Evolutionary conservation across 53 echinoderm and acorn worm genomes (phyloP), one percentile per base, ranked within the genome.

Genomic region (Apostichopus leukothele): DNA sequence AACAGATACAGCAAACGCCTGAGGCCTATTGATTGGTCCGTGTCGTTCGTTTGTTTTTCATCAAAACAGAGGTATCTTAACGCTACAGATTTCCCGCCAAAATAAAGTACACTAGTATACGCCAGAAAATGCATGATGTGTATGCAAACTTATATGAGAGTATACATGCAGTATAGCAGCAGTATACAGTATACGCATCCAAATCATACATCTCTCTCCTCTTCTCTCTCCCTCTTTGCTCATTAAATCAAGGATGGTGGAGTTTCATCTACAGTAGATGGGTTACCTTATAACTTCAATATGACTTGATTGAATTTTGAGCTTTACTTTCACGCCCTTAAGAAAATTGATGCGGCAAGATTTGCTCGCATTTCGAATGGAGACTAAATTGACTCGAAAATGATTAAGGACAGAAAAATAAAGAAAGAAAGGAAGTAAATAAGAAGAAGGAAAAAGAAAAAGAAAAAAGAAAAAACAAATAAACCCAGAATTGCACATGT

Each of bases 1-100:
- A 78, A 51, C 79, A 78, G 79, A 78, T 78, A 78, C 79, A 52
- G 79, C 39, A 78, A n/a, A 8, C 50, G 79, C 79, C 79, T 78
- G 51, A n/a, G 53, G 79, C 50, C 18, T 78, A 78, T 78, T 78
- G 79, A 78, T 78, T 53, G 79, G 79, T 78, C 79, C 79, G 79
- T 78, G 79, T 78, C 79, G 51, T 78, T 7, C 79, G 53, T 52
- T 78, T 78, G 79, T 78, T 78, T 78, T 78, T 78, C 79, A 78
- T 78, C 79, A 78, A 78, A 78, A 78, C 79, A 78, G 51, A 16
- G 79, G 79, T 18, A 78, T 52, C 79, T 78, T 78, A 78, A 51
- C 51, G 53, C 79, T 52, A 78, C 14, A 14, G 27, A 14, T 63
- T 63, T 51, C 53, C 79, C 20, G 51, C 79, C 16, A 50, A 78